These are phyloP conservation scores for Octodonta nipae DNA, from an alignment of 2,888 invertebrate species.

Conservation along the genomic window DNA sequence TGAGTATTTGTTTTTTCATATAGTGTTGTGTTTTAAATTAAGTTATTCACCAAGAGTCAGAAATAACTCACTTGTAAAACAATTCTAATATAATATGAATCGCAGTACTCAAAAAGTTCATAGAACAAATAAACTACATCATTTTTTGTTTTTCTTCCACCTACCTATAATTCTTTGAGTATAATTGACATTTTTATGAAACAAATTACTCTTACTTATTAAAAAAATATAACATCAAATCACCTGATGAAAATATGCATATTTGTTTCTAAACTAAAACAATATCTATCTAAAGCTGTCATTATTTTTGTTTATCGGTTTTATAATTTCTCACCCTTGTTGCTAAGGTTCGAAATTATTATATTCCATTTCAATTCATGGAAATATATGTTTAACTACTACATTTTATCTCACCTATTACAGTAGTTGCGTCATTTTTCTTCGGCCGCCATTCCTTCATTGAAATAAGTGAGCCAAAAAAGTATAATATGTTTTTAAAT, in stretches of 20 bases:
- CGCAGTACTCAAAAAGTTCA: too few species aligned
- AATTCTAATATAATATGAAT: too few species aligned
- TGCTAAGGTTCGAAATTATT: slow-evolving; percentile 26
- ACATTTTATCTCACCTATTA: slow-evolving; percentile 29
- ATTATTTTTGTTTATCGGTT: slow-evolving; percentile 27
- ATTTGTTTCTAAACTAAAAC: slow-evolving; percentile 11
- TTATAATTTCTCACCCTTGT: slow-evolving; percentile 14
- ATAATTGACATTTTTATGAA: slow-evolving; percentile 18
- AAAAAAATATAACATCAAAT: slow-evolving; percentile 11
- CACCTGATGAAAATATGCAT: slow-evolving; percentile 8
- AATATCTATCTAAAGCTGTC: slow-evolving; percentile 16
- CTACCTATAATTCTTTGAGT: too few species aligned
- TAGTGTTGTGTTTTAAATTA: too few species aligned
- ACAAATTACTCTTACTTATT: slow-evolving; percentile 8
- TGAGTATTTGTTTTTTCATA: too few species aligned
- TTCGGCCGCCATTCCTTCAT: slow-evolving; percentile 14
- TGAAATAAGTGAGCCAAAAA: too few species aligned
- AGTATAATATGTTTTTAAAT: too few species aligned
- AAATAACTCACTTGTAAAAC: too few species aligned
- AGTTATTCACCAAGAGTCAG: too few species aligned
- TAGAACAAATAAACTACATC: too few species aligned
- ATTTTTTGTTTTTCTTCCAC: too few species aligned
- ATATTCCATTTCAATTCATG: slow-evolving; percentile 29
- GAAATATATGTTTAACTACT: slow-evolving; percentile 31
- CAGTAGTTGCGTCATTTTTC: slow-evolving; percentile 31